Evolutionary conservation across 1,140 invertebrate species (phyloP).

Genomic region (Bombus superbus): DNA sequence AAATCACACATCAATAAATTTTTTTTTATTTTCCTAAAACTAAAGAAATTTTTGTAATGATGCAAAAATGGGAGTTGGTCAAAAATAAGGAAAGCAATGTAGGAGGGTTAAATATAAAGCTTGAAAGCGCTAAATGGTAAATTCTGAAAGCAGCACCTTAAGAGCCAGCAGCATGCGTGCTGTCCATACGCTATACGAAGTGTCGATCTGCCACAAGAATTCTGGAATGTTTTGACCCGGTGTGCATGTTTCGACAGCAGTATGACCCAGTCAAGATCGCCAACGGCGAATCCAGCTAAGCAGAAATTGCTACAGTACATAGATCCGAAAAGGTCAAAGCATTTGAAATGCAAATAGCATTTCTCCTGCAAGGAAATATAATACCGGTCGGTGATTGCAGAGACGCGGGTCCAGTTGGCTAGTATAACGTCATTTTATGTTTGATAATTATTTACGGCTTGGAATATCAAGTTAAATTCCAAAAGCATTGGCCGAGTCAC

Average conservation of each 20-base stretch:
- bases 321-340: slow-evolving; percentile 67
- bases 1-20: too few relatives aligned
- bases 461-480: slow-evolving; percentile 54
- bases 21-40: too few relatives aligned
- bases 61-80: too few relatives aligned
- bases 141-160: too few relatives aligned
- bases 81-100: too few relatives aligned
- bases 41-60: too few relatives aligned
- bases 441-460: slow-evolving; percentile 55
- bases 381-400: slow-evolving; percentile 53
- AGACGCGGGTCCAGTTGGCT: slow-evolving; percentile 18
- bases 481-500: slow-evolving; percentile 38
- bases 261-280: slow-evolving; percentile 42
- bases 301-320: slow-evolving; percentile 10
- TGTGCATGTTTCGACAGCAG: too few relatives aligned
- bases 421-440: slow-evolving; percentile 31
- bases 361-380: slow-evolving; percentile 48
- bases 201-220: neutral
- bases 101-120: too few relatives aligned
- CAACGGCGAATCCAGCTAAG: slow-evolving; percentile 16
- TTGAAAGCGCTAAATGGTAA: too few relatives aligned
- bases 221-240: neutral
- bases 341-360: slow-evolving; percentile 70
- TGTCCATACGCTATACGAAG: too few relatives aligned
- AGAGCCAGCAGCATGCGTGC: neutral